These are phyloP conservation scores for Galeopsomyia nigrocyanea DNA, from an alignment of 2,888 invertebrate species.

Conservation along the genomic window DNA sequence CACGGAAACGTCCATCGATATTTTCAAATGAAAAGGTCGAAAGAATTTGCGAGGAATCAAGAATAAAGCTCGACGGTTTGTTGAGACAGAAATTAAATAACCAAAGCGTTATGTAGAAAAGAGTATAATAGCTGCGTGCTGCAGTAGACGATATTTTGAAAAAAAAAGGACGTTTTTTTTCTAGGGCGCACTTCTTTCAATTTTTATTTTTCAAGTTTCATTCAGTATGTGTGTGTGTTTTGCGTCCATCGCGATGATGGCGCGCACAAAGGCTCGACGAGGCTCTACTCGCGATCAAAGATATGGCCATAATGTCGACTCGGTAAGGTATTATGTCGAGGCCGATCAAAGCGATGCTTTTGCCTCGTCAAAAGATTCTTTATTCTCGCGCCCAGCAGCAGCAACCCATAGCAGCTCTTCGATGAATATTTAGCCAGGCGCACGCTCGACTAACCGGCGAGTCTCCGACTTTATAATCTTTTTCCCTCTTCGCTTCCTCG, in stretches of 20 bases:
- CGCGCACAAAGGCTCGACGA: slow-evolving; percentile 21
- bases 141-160: slow-evolving; percentile 3
- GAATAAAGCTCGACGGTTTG: not conserved
- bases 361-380: slow-evolving; percentile 52
- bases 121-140: slow-evolving; percentile 5
- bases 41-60: too few relatives aligned
- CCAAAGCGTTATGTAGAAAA: not conserved
- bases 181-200: not conserved
- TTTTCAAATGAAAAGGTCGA: too few relatives aligned
- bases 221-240: slow-evolving; percentile 27
- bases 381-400: slow-evolving; percentile 44
- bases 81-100: slow-evolving; percentile 12
- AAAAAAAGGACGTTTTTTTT: not conserved
- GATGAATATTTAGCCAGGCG: slow-evolving; percentile 58
- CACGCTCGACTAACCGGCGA: slow-evolving; percentile 49
- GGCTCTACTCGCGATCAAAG: slow-evolving; percentile 36
- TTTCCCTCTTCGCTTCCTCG: not conserved
- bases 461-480: slow-evolving; percentile 49
- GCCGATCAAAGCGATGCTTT: slow-evolving; percentile 57
- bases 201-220: slow-evolving; percentile 4
- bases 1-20: too few relatives aligned
- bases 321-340: slow-evolving; percentile 55
- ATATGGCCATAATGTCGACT: slow-evolving; percentile 48
- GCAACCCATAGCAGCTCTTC: slow-evolving; percentile 18
- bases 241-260: slow-evolving; percentile 21